These are phyloP conservation scores for Hoplostethus atlanticus DNA, from an alignment of 2,797 vertebrate genomes.

Conservation along the genomic window DNA sequence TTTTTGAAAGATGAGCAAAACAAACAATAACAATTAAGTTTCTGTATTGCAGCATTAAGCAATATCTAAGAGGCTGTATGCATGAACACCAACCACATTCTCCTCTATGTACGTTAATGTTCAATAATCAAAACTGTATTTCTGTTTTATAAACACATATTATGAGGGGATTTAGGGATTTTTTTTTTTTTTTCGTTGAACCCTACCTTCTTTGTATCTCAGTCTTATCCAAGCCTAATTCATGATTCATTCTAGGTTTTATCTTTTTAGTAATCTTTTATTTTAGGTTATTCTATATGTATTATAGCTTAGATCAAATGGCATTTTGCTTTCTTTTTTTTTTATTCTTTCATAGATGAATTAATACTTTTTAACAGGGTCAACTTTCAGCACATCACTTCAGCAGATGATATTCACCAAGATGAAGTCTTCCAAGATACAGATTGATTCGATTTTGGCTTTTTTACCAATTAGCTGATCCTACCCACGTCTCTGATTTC, in stretches of 20 bases:
- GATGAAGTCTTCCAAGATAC: constrained; percentile 48
- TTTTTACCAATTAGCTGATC: constrained; percentile 44
- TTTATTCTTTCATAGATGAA: constrained; percentile 65
- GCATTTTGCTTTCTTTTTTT: constrained; percentile 62
- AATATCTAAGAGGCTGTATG: constrained; percentile 58
- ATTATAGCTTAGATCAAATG: constrained; percentile 75
- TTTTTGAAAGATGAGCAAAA: constrained; percentile 67
- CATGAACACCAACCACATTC: constrained; percentile 57
- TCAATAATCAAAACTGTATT: constrained; percentile 76
- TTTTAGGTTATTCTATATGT: constrained; percentile 75
- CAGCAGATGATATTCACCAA: constrained; percentile 33
- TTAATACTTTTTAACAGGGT: constrained; percentile 67
- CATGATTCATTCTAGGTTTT: constrained; percentile 80
- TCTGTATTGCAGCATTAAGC: constrained; percentile 63
- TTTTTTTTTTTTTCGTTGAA: constrained; percentile 76
- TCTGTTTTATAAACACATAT: constrained; percentile 83
- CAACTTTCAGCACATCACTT: constrained; percentile 59
- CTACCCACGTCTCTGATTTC: constrained; percentile 56
- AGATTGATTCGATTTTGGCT: constrained; percentile 48
- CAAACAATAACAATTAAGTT: constrained; percentile 68
- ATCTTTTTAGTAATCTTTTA: constrained; percentile 75
- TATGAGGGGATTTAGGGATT: constrained; percentile 85
- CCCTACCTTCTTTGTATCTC: constrained; percentile 85
- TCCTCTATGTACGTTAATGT: constrained; percentile 65
- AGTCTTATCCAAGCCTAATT: constrained; percentile 92